Percentiles rank a stretch among this genome's conserved stretches.
Evolutionary conservation across 92 coral and sea anemone genomes (phyloP).

Genomic region (Phenganax stokvisi): DNA sequence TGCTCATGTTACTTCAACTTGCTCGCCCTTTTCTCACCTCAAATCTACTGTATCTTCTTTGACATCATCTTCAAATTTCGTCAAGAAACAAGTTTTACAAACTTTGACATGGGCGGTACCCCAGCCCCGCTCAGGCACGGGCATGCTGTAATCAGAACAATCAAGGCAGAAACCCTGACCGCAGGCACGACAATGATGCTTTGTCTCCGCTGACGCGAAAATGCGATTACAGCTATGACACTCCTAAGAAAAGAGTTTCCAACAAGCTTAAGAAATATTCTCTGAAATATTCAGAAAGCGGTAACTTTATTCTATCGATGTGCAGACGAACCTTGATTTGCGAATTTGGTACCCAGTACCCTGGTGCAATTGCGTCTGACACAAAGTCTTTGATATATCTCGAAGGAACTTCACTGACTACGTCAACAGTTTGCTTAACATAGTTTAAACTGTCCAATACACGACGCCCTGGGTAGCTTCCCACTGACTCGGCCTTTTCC

Average conservation of each 20-base stretch:
- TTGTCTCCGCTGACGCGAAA: conserved; percentile 62
- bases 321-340: conserved; percentile 55
- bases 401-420: conserved; percentile 71
- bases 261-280: no score
- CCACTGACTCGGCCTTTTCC: conserved; percentile 68
- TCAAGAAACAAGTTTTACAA: conserved; percentile 66
- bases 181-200: conserved; percentile 97
- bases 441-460: conserved; percentile 76
- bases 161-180: conserved; percentile 91
- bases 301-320: not conserved
- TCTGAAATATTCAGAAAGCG: no score
- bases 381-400: conserved; percentile 76
- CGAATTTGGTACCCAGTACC: conserved; percentile 89
- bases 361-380: conserved; percentile 89
- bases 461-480: conserved; percentile 86
- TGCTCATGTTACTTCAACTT: not conserved
- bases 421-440: conserved; percentile 67
- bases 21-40: not conserved
- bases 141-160: conserved; percentile 77
- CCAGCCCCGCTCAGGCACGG: conserved; percentile 98
- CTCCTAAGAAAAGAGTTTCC: conserved; percentile 47
- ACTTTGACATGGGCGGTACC: conserved; percentile 82
- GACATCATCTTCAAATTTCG: no score
- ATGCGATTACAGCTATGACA: conserved; percentile 70
- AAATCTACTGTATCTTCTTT: no score